phyloP scores from a whole-genome alignment of 2,797 vertebrate genomes.

The Semotilus atromaculatus region DNA sequence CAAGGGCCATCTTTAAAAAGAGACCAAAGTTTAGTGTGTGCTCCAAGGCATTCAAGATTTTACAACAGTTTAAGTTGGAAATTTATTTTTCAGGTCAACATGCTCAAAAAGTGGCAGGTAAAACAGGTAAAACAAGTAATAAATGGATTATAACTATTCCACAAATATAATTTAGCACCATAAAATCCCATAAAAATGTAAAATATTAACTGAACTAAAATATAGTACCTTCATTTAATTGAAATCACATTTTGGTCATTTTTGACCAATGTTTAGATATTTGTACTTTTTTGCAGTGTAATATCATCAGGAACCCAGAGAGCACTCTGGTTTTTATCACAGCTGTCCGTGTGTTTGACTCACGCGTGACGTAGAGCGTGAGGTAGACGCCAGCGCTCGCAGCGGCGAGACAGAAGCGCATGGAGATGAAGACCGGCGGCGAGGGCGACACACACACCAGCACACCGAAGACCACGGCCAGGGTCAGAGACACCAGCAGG shows the following conservation, averaged over 20 bases:
- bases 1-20: neutral
- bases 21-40: neutral
- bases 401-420: slow-evolving; percentile 86
- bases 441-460: slow-evolving; percentile 86
- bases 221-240: neutral
- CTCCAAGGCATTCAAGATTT: neutral
- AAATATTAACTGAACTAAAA: neutral
- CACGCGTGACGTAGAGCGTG: slow-evolving; percentile 85
- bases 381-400: slow-evolving; percentile 85
- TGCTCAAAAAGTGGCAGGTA: neutral
- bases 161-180: neutral
- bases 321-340: neutral
- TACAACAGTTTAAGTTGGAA: neutral
- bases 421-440: slow-evolving; percentile 85
- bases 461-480: slow-evolving; percentile 86
- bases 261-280: neutral
- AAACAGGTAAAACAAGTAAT: too few relatives aligned
- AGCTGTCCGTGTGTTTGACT: slow-evolving; percentile 63
- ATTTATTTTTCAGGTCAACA: neutral
- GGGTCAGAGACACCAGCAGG: slow-evolving; percentile 82
- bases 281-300: neutral
- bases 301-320: neutral
- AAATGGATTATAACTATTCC: neutral
- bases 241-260: neutral
- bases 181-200: neutral